Conservation (phyloP, 2,888 invertebrate genomes). For the Stenurella melanura region DNA sequence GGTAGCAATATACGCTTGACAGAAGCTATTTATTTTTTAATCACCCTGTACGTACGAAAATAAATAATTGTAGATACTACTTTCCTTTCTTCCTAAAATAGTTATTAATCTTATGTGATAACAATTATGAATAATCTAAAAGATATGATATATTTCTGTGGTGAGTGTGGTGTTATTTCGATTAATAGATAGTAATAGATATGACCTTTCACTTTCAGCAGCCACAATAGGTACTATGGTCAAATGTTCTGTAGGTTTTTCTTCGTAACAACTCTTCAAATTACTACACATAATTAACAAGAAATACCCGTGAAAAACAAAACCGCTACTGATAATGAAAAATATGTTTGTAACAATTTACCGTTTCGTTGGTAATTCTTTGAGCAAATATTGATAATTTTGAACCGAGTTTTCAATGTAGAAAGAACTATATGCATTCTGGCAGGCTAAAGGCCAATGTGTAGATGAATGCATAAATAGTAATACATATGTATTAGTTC, state of each 20-base stretch:
- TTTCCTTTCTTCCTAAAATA: too few species aligned
- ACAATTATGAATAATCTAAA: too few species aligned
- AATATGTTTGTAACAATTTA: slow-evolving; percentile 14
- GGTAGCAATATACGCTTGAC: too few species aligned
- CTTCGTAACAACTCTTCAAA: not conserved
- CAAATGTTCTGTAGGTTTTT: not conserved
- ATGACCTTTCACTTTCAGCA: not conserved
- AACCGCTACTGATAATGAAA: slow-evolving; percentile 16
- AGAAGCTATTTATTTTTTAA: too few species aligned
- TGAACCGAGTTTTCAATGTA: slow-evolving; percentile 6
- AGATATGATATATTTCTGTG: too few species aligned
- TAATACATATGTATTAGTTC: slow-evolving; percentile 41
- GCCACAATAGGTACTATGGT: too few species aligned
- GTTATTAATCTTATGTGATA: too few species aligned
- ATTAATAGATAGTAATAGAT: not conserved
- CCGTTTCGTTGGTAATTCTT: slow-evolving; percentile 11
- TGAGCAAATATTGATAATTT: slow-evolving; percentile 21
- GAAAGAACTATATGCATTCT: slow-evolving; percentile 32
- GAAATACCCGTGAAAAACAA: not conserved
- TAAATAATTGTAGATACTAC: too few species aligned
- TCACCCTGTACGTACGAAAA: too few species aligned
- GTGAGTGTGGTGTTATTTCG: too few species aligned
- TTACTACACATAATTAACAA: slow-evolving; percentile 5
- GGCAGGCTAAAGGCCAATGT: slow-evolving; percentile 27
- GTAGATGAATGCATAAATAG: slow-evolving; percentile 31